phyloP scores from a whole-genome alignment of 2,888 invertebrate species.

The Napeogenes inachia region DNA sequence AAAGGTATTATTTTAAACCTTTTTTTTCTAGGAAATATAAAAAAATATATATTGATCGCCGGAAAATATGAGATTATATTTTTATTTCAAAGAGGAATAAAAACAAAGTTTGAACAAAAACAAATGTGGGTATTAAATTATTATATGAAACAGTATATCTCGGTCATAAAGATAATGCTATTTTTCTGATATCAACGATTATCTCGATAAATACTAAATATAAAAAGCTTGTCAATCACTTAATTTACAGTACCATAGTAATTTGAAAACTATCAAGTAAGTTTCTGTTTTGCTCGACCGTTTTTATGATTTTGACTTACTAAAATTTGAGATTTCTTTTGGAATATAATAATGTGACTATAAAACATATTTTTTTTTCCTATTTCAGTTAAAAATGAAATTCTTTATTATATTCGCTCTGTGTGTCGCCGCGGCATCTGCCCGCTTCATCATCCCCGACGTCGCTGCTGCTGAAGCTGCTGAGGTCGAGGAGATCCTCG shows the following conservation, averaged over 20 bases:
- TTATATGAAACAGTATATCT: too few species aligned
- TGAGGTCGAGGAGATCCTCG: constrained; percentile 41
- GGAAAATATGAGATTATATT: too few species aligned
- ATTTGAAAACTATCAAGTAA: background rate
- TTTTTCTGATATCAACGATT: too few species aligned
- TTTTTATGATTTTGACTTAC: too few species aligned
- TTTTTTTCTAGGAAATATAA: too few species aligned
- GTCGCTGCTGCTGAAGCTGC: constrained; percentile 25
- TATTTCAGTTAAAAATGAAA: constrained; percentile 13
- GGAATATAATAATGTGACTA: background rate
- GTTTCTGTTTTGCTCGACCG: background rate
- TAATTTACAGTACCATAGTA: background rate
- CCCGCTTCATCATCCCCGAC: constrained; percentile 25
- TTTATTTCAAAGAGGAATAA: too few species aligned
- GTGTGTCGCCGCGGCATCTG: constrained; percentile 37
- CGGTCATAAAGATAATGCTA: too few species aligned
- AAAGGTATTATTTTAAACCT: too few species aligned
- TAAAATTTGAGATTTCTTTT: background rate
- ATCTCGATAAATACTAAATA: background rate
- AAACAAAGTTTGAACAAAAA: too few species aligned
- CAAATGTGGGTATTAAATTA: too few species aligned
- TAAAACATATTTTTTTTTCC: too few species aligned
- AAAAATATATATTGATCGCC: too few species aligned
- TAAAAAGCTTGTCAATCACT: background rate
- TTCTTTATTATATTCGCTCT: constrained; percentile 45